Conservation (phyloP, 1,140 invertebrate genomes). For the Camponotus vicinus region DNA sequence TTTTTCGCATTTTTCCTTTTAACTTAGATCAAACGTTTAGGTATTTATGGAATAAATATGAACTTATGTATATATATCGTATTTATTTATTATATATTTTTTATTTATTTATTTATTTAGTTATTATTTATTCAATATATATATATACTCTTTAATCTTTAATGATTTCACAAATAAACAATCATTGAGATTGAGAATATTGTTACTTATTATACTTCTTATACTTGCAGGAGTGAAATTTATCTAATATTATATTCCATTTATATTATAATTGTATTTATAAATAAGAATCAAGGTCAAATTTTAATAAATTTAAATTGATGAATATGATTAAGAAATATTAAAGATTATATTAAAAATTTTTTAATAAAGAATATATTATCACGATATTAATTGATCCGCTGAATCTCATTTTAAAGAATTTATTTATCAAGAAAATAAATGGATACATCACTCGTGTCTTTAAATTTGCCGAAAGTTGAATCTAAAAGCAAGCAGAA, state of each 20-base stretch:
- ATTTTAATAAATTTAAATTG: background rate
- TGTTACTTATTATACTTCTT: background rate
- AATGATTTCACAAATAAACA: background rate
- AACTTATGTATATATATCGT: slow-evolving; percentile 26
- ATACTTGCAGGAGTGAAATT: background rate
- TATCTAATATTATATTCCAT: background rate
- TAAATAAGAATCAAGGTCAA: background rate
- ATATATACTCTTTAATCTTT: background rate
- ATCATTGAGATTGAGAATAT: background rate
- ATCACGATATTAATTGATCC: background rate
- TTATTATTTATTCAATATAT: too few relatives aligned
- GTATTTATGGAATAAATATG: slow-evolving; percentile 27
- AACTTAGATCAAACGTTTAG: background rate
- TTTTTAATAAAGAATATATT: too few relatives aligned
- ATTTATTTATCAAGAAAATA: background rate
- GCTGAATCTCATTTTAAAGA: background rate
- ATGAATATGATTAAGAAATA: slow-evolving; percentile 1
- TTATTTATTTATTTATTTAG: too few relatives aligned
- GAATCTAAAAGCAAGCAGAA: slow-evolving; percentile 15
- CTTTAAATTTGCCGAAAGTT: background rate
- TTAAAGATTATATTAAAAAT: too few relatives aligned
- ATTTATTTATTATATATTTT: background rate
- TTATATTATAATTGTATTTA: background rate
- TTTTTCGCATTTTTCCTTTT: background rate
- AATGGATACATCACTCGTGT: background rate